Evolutionary conservation across 1,140 invertebrate genomes (phyloP).

Genomic region (Drosophila repleta): DNA sequence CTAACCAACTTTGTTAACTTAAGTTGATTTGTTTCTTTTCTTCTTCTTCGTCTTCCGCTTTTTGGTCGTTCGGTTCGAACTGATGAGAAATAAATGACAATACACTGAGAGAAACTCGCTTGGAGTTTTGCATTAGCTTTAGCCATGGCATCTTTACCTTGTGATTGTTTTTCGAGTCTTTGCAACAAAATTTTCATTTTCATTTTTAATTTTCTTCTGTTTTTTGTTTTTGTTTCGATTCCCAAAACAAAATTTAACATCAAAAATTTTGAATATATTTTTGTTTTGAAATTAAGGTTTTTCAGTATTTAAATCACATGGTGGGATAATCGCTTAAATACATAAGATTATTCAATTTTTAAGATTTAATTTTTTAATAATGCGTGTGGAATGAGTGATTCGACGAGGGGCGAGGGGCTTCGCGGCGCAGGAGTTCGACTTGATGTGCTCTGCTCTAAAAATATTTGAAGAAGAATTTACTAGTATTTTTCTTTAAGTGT

Average conservation of each 20-base stretch:
- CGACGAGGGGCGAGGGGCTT: too few species aligned
- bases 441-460: constrained; percentile 35
- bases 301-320: constrained; percentile 61
- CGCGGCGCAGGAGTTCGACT: not conserved
- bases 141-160: too few species aligned
- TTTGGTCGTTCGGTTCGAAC: constrained; percentile 2
- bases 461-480: constrained; percentile 33
- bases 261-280: too few species aligned
- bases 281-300: not conserved
- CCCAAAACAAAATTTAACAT: too few species aligned
- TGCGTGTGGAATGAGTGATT: too few species aligned
- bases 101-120: not conserved
- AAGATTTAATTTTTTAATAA: too few species aligned
- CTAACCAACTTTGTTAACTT: constrained; percentile 11
- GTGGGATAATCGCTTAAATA: constrained; percentile 82
- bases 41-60: not conserved
- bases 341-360: constrained; percentile 16
- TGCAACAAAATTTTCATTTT: too few species aligned
- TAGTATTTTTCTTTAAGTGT: constrained; percentile 41
- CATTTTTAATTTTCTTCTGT: too few species aligned
- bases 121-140: too few species aligned
- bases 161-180: too few species aligned
- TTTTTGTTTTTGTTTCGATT: too few species aligned
- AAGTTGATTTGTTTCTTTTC: constrained; percentile 5
- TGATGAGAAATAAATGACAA: constrained; percentile 7